phyloP scores from a whole-genome alignment of 2,888 invertebrate species.

The Lapara coniferarum region DNA sequence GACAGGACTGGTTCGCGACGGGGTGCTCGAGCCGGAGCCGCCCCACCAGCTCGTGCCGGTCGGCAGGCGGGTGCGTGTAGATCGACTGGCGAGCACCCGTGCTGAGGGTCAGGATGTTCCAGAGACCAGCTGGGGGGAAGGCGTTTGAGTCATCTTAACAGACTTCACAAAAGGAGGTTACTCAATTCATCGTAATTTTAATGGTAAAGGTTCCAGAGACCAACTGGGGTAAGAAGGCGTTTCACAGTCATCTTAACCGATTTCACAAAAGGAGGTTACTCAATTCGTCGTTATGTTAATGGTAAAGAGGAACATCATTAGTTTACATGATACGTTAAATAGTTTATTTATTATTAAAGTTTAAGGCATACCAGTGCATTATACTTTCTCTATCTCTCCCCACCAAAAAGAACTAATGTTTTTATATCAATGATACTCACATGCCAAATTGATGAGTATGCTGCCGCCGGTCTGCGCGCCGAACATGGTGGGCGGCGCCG shows the following conservation, averaged over 20 bases:
- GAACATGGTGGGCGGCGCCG: conserved; percentile 88
- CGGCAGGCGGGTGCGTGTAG: conserved; percentile 61
- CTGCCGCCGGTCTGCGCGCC: conserved; percentile 87
- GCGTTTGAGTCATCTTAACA: background rate
- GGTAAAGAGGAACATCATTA: no score
- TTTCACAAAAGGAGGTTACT: no score
- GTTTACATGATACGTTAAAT: no score
- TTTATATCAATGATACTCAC: conserved; percentile 56
- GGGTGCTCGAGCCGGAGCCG: conserved; percentile 85
- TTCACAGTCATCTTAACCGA: background rate
- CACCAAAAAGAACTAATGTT: no score
- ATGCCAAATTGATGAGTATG: conserved; percentile 90
- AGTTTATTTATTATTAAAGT: no score
- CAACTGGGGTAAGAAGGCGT: conserved; percentile 75
- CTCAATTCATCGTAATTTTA: no score
- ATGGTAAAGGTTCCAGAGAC: conserved; percentile 92
- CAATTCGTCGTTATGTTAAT: no score
- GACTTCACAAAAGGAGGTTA: no score
- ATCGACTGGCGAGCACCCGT: conserved; percentile 68
- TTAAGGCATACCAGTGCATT: no score
- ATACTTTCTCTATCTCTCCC: no score
- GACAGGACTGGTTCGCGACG: conserved; percentile 94
- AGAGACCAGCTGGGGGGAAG: conserved; percentile 85
- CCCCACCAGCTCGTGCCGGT: conserved; percentile 72
- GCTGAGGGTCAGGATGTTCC: conserved; percentile 90